Conservation (phyloP, 2,888 invertebrate genomes). For the Atethmia centrago region DNA sequence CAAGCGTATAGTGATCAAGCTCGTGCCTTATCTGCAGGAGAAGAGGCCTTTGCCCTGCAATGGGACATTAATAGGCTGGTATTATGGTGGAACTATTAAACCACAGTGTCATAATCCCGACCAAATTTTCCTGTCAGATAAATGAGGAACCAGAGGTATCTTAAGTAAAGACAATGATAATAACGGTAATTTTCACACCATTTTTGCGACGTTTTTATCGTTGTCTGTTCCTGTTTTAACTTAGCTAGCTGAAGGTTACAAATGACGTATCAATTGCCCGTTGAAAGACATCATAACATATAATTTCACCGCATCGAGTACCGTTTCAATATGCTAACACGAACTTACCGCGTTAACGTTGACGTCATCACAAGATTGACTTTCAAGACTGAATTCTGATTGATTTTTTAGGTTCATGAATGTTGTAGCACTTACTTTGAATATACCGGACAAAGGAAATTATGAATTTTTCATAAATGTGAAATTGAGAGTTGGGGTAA, state of each 20-base stretch:
- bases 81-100: not conserved
- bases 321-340: constrained; percentile 21
- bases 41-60: too few relatives aligned
- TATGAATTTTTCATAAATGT: not conserved
- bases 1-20: not conserved
- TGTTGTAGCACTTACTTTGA: constrained; percentile 17
- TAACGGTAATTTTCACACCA: constrained; percentile 1
- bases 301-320: constrained; percentile 4
- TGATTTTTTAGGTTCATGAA: constrained; percentile 37
- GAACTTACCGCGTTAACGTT: constrained; percentile 16
- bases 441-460: constrained; percentile 1
- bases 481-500: not conserved
- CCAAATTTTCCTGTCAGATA: not conserved
- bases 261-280: not conserved
- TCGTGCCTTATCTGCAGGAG: not conserved
- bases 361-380: constrained; percentile 30
- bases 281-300: constrained; percentile 14
- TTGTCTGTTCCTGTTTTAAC: not conserved
- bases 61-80: too few relatives aligned
- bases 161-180: not conserved
- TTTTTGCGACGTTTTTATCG: not conserved
- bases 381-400: constrained; percentile 35
- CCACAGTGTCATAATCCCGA: constrained; percentile 4
- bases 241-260: not conserved
- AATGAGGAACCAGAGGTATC: not conserved